phyloP scores from a whole-genome alignment of 64 coral and sea anemone genomes.

The Hydrozoanthus tunicans region DNA sequence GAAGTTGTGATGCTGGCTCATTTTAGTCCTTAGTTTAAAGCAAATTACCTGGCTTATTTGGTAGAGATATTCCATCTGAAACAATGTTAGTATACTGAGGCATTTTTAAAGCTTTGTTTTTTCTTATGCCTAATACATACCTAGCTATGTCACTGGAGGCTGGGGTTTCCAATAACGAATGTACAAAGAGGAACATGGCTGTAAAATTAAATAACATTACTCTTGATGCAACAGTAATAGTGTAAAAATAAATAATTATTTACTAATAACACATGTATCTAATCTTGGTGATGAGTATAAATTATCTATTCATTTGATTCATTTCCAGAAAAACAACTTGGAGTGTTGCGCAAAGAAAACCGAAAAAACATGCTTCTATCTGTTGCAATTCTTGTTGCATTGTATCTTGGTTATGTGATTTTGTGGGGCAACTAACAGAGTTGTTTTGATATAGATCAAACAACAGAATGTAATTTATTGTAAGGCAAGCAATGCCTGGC shows the following conservation, averaged over 20 bases:
- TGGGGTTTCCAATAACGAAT: too few species aligned
- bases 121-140: too few species aligned
- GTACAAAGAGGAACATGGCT: too few species aligned
- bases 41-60: too few species aligned
- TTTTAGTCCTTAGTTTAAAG: too few species aligned
- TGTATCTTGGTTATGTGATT: slow-evolving; percentile 35
- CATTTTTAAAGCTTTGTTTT: too few species aligned
- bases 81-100: too few species aligned
- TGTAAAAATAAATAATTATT: background rate
- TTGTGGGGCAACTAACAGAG: slow-evolving; percentile 31
- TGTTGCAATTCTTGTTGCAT: slow-evolving; percentile 27
- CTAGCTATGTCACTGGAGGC: too few species aligned
- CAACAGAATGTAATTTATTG: background rate
- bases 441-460: background rate
- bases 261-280: background rate
- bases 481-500: background rate
- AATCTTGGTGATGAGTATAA: background rate
- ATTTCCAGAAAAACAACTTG: slow-evolving; percentile 28
- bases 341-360: slow-evolving; percentile 41
- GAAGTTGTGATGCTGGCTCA: too few species aligned
- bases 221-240: too few species aligned
- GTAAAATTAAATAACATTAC: too few species aligned
- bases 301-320: background rate
- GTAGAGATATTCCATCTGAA: too few species aligned
- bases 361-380: slow-evolving; percentile 55